Evolutionary conservation across 1,140 invertebrate genomes (phyloP).

Genomic region (Chrysopa pallens): DNA sequence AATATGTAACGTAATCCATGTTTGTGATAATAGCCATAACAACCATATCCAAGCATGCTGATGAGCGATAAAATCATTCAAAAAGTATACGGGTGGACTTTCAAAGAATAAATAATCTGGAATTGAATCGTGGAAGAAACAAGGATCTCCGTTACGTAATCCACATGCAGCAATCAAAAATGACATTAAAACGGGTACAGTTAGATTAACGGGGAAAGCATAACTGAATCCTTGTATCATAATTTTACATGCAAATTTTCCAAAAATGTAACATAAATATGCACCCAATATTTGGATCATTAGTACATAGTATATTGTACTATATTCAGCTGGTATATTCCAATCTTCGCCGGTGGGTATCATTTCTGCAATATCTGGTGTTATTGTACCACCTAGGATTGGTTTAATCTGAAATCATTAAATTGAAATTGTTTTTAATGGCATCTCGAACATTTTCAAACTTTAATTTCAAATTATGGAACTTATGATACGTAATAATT

Average conservation of each 20-base stretch:
- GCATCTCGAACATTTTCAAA: no score
- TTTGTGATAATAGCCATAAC: conserved; percentile 84
- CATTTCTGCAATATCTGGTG: conserved; percentile 57
- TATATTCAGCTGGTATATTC: conserved; percentile 44
- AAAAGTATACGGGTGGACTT: conserved; percentile 61
- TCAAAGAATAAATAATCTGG: conserved; percentile 83
- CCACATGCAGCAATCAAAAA: conserved; percentile 78
- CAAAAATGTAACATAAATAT: conserved; percentile 80
- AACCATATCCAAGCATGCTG: conserved; percentile 88
- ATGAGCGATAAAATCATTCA: conserved; percentile 68
- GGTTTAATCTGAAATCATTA: conserved; percentile 35
- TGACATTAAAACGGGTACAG: conserved; percentile 77
- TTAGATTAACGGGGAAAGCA: conserved; percentile 83
- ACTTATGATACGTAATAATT: no score
- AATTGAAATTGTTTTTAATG: no score
- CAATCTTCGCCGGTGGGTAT: conserved; percentile 50
- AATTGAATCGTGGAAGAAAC: conserved; percentile 68
- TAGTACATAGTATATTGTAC: conserved; percentile 59
- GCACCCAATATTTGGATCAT: conserved; percentile 66
- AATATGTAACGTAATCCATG: conserved; percentile 90
- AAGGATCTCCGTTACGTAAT: conserved; percentile 65
- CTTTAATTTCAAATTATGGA: no score
- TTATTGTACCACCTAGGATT: conserved; percentile 26
- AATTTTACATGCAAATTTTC: conserved; percentile 92
- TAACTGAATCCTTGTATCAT: conserved; percentile 93